Evolutionary conservation across 2,888 invertebrate genomes (phyloP), one percentile per base, ranked within the genome.

Genomic region (Drosophila pegasa): DNA sequence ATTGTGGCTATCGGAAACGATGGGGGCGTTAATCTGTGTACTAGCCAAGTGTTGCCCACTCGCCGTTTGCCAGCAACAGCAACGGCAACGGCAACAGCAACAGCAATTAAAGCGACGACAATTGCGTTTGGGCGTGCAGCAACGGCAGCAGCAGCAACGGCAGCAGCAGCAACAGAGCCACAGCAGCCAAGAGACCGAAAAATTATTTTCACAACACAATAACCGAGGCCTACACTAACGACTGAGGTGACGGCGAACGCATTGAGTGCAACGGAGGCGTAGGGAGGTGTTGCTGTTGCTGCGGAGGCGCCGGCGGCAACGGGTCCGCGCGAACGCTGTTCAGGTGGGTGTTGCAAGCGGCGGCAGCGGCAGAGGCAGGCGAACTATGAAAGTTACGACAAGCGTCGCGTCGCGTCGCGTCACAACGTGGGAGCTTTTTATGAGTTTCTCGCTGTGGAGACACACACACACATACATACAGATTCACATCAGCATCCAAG

Each of bases 361-460:
- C 48, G 18, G 5, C 33, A 33, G 1, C 4, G 33, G 33, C 18
- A 48, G 31, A 10, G 47, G 33, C n/a, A 35, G 18, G 50, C 22
- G 35, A 50, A 35, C 50, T 50, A 50, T 50, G 67, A 76, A 74
- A 87, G 85, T 85, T 76, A 81, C 82, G 79, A 77, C 82, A 76
- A 81, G 60, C 66, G 55, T 68, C 76, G 85, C 81, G 66, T 81
- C 76, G 59, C 64, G 51, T 69, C 77, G 85, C 82, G 63, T 84
- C 78, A 71, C 71, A 87, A 83, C 87, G 83, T 83, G 85, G 83
- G 82, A 87, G 87, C 83, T 79, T 81, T 87, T 87, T 84, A 87
- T 87, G 73, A 87, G 84, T 82, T 86, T 77, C 77, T 65, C 69
- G 76, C 79, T 54, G 29, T 55, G 47, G 64, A 68, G 61, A 78